Conservation (phyloP, 2,113 vertebrate species). For the Penelope pileata region DNA sequence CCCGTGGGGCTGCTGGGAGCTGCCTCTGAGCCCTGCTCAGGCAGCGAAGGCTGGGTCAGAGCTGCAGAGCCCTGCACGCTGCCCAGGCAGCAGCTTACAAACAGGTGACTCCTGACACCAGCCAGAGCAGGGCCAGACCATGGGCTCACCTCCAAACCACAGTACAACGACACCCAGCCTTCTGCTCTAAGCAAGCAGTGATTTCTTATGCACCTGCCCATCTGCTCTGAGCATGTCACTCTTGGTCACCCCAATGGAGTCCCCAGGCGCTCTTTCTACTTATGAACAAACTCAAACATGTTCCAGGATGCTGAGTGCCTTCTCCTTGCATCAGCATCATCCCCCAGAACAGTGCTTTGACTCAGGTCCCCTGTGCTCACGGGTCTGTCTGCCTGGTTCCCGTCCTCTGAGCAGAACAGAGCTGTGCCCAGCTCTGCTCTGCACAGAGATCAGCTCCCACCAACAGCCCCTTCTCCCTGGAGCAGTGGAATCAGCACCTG, state of each 20-base stretch:
- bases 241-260: not conserved
- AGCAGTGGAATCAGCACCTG: rapidly evolving
- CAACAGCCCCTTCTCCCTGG: rapidly evolving
- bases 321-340: not conserved
- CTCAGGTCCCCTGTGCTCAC: rapidly evolving
- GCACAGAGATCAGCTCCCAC: not conserved
- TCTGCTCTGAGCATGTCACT: rapidly evolving
- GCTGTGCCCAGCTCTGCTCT: not conserved
- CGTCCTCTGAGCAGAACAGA: not conserved
- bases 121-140: rapidly evolving
- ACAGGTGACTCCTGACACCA: too few relatives aligned
- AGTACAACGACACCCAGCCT: not conserved
- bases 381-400: rapidly evolving
- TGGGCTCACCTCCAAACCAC: not conserved
- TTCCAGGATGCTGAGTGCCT: not conserved
- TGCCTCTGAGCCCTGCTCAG: not conserved
- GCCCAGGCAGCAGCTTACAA: not conserved
- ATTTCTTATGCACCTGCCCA: not conserved
- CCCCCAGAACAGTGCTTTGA: too few relatives aligned
- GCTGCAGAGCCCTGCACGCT: not conserved
- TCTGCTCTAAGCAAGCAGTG: not conserved
- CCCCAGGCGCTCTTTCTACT: not conserved
- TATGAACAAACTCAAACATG: not conserved
- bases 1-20: not conserved
- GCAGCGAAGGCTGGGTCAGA: not conserved